Percentiles rank a stretch among this genome's conserved stretches.
Conservation (phyloP, 2,113 vertebrate genomes). For the Myocastor coypus region DNA sequence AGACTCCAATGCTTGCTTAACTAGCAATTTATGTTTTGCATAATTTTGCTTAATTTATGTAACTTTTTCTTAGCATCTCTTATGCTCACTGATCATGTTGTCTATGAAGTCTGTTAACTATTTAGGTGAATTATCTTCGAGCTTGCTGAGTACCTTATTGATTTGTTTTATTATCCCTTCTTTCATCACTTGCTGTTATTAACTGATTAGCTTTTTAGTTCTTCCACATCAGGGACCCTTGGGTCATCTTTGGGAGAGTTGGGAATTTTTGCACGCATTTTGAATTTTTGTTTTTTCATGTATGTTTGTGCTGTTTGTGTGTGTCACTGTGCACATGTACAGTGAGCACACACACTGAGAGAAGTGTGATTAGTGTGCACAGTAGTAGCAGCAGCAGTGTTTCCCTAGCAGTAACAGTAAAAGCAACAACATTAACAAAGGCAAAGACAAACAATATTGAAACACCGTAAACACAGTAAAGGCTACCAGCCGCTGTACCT, state of each 20-base stretch:
- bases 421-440: not conserved
- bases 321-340: not conserved
- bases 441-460: not conserved
- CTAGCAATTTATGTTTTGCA: not conserved
- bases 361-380: no score
- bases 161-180: not conserved
- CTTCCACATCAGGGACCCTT: not conserved
- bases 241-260: not conserved
- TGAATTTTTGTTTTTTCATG: not conserved
- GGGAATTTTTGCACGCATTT: not conserved
- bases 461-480: not conserved
- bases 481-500: not conserved
- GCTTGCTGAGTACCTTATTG: not conserved
- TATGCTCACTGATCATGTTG: not conserved
- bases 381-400: not conserved
- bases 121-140: not conserved
- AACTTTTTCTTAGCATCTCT: not conserved
- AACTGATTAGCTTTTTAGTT: not conserved
- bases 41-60: not conserved
- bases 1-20: not conserved
- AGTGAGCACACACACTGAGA: no score
- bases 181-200: not conserved
- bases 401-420: not conserved
- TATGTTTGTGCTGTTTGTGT: not conserved
- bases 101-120: not conserved